Percentiles rank a stretch among this genome's conserved stretches.
Conservation (phyloP, 2,113 vertebrate species). For the Agapornis roseicollis region DNA sequence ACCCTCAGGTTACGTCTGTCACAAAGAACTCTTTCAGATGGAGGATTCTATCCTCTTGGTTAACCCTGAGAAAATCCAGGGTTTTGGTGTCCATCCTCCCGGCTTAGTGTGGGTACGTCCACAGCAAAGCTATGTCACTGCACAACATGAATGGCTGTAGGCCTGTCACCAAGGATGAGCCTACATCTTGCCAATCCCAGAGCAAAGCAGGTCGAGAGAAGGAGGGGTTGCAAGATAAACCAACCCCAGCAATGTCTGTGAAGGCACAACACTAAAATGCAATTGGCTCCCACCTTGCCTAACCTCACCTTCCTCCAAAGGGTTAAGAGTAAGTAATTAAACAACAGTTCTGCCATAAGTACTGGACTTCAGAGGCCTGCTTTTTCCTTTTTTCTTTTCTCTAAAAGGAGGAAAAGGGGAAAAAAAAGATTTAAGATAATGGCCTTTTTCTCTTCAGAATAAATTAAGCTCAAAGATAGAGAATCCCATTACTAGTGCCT, state of each 20-base stretch:
- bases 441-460: slow-evolving; percentile 78
- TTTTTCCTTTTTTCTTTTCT: slow-evolving; percentile 43
- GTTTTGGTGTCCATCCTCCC: not conserved
- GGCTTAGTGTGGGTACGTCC: fast-evolving
- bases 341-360: slow-evolving; percentile 67
- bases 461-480: slow-evolving; percentile 80
- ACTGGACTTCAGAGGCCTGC: slow-evolving; percentile 71
- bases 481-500: slow-evolving; percentile 80
- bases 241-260: not conserved
- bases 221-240: not conserved
- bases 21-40: not conserved
- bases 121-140: fast-evolving
- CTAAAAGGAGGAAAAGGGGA: slow-evolving; percentile 10
- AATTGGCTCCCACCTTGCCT: not conserved
- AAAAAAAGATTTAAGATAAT: slow-evolving; percentile 81
- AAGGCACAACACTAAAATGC: not conserved
- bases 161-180: not conserved
- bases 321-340: slow-evolving; percentile 74
- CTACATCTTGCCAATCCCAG: not conserved
- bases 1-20: not conserved
- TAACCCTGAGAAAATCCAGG: not conserved
- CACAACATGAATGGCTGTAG: fast-evolving
- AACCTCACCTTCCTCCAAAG: not conserved
- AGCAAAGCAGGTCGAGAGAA: not conserved
- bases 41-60: not conserved